A percentile compares a stretch with the other conserved stretches of the same genome.
phyloP scores from a whole-genome alignment of 2,797 vertebrate genomes.

The Malurus splendens region DNA sequence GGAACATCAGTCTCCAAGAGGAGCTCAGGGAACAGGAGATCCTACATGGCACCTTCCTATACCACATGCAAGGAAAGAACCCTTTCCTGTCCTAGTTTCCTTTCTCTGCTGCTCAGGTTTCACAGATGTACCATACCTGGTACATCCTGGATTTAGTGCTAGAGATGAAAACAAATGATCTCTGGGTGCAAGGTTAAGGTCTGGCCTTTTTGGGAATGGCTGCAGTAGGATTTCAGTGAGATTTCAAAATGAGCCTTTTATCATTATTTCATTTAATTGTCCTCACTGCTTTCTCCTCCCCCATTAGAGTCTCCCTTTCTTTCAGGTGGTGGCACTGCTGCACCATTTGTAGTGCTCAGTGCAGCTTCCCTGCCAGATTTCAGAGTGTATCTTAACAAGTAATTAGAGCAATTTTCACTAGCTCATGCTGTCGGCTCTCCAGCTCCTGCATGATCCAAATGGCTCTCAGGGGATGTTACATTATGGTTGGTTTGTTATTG shows the following conservation, averaged over 20 bases:
- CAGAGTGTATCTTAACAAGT: conserved; percentile 27
- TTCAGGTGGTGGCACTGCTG: conserved; percentile 44
- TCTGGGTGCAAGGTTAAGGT: background rate
- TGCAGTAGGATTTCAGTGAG: background rate
- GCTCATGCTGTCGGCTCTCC: conserved; percentile 23
- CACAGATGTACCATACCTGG: background rate
- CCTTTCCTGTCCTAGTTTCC: background rate
- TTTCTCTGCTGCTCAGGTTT: background rate
- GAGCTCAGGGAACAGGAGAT: background rate
- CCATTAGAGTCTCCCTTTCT: conserved; percentile 10
- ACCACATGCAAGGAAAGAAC: background rate
- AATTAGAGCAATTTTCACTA: conserved; percentile 51
- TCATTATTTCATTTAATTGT: background rate
- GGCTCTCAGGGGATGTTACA: conserved; percentile 42
- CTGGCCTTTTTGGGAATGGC: background rate
- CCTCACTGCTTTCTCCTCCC: background rate
- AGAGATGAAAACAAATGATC: background rate
- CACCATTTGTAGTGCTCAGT: conserved; percentile 19
- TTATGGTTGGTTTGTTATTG: conserved; percentile 51
- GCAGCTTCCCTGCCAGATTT: background rate
- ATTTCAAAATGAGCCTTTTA: background rate
- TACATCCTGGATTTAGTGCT: background rate
- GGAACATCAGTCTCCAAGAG: background rate
- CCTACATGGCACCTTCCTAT: background rate
- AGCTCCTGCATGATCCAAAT: conserved; percentile 47